Evolutionary conservation across 2,888 invertebrate genomes (phyloP).

Genomic region (Oligia latruncula): DNA sequence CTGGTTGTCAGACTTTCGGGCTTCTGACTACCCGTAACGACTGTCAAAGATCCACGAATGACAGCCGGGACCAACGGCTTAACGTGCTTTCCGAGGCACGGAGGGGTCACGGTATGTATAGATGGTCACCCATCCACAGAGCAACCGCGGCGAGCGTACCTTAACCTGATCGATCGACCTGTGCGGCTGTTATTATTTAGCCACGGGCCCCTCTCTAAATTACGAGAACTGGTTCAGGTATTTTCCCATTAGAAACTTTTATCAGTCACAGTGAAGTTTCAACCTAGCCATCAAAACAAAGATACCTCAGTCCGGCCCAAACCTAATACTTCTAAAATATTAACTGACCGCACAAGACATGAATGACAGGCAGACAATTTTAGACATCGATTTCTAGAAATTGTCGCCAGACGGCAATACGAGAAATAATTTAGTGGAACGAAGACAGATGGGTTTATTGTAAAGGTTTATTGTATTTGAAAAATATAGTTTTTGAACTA

Average conservation of each 20-base stretch:
- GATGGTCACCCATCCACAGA: no score
- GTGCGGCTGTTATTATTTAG: no score
- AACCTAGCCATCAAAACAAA: not conserved
- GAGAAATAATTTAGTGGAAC: slow-evolving; percentile 41
- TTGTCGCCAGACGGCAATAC: slow-evolving; percentile 18
- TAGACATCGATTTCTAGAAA: slow-evolving; percentile 35
- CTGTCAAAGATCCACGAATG: no score
- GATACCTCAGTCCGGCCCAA: not conserved
- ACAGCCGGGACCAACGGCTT: no score
- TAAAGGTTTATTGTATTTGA: not conserved
- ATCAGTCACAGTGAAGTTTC: not conserved
- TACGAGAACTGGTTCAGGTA: not conserved
- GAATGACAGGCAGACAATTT: slow-evolving; percentile 29
- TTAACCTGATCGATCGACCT: no score
- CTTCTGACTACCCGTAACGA: no score
- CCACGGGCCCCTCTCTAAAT: no score
- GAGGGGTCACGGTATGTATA: no score
- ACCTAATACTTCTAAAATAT: slow-evolving; percentile 18
- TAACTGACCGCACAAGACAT: not conserved
- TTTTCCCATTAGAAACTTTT: no score
- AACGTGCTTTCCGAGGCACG: no score
- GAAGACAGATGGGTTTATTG: slow-evolving; percentile 22
- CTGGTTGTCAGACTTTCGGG: no score
- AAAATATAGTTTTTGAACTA: not conserved
- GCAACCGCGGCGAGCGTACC: no score